These are phyloP conservation scores for Pteromalus puparum DNA, from an alignment of 1,140 invertebrate genomes.

Conservation along the genomic window DNA sequence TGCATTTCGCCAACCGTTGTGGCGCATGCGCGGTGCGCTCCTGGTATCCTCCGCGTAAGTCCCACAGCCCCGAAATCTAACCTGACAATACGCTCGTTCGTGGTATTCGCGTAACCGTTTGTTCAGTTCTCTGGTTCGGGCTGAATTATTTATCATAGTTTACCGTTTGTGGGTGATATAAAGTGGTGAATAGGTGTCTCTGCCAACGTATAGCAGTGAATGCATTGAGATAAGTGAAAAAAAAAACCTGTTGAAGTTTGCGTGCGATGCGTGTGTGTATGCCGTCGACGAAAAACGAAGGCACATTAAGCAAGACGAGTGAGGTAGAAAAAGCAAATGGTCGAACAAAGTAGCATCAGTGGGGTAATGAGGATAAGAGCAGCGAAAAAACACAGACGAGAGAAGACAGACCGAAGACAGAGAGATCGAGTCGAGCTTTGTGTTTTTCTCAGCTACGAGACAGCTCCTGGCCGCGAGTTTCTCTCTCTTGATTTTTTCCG, in stretches of 20 bases:
- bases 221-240: neutral
- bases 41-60: too few relatives aligned
- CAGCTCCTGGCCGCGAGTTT: neutral
- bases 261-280: neutral
- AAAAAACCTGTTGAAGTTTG: neutral
- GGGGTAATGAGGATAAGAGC: slow-evolving; percentile 34
- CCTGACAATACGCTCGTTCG: neutral
- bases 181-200: too few relatives aligned
- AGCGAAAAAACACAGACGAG: neutral
- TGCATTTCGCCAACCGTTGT: too few relatives aligned
- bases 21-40: too few relatives aligned
- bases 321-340: neutral
- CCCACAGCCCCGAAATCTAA: too few relatives aligned
- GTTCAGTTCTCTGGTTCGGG: too few relatives aligned
- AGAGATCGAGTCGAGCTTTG: neutral
- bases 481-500: neutral
- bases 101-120: too few relatives aligned
- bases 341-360: slow-evolving; percentile 5
- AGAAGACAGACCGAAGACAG: neutral
- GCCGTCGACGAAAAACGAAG: neutral
- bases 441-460: slow-evolving; percentile 10
- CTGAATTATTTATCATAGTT: too few relatives aligned
- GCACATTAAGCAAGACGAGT: neutral
- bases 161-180: too few relatives aligned
- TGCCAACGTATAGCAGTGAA: neutral